Conservation (phyloP, 2,888 invertebrate species). For the Cordilura impudica region DNA sequence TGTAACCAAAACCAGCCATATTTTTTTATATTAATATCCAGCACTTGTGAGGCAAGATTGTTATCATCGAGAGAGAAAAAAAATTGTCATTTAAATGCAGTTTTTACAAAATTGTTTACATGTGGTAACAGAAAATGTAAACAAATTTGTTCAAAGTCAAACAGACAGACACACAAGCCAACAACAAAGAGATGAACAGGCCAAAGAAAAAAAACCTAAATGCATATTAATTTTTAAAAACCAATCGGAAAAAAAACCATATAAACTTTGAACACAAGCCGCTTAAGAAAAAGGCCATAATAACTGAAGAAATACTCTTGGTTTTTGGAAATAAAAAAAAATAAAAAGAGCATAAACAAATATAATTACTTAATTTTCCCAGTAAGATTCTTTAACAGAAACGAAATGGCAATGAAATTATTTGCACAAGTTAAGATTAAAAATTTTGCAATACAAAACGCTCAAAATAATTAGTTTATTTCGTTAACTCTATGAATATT, state of each 20-base stretch:
- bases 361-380: conserved; percentile 31
- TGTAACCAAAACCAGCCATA: conserved; percentile 9
- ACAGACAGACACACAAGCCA: background rate
- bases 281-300: background rate
- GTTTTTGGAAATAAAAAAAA: background rate
- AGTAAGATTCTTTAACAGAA: background rate
- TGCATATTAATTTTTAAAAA: background rate
- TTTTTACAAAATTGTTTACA: conserved; percentile 29
- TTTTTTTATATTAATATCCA: conserved; percentile 33
- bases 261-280: background rate
- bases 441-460: no score
- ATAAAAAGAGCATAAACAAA: background rate
- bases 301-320: background rate
- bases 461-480: no score
- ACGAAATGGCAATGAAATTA: conserved; percentile 7
- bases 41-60: conserved; percentile 5
- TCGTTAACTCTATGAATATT: no score
- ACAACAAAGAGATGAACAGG: background rate
- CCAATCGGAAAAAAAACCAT: background rate
- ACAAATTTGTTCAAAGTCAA: conserved; percentile 56
- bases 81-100: conserved; percentile 24
- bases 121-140: conserved; percentile 41
- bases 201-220: background rate
- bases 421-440: no score
- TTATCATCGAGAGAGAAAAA: background rate